Percentiles rank a stretch among this genome's conserved stretches.
These are phyloP conservation scores for Leucopsar rothschildi DNA, from an alignment of 2,113 vertebrate species.

Conservation along the genomic window DNA sequence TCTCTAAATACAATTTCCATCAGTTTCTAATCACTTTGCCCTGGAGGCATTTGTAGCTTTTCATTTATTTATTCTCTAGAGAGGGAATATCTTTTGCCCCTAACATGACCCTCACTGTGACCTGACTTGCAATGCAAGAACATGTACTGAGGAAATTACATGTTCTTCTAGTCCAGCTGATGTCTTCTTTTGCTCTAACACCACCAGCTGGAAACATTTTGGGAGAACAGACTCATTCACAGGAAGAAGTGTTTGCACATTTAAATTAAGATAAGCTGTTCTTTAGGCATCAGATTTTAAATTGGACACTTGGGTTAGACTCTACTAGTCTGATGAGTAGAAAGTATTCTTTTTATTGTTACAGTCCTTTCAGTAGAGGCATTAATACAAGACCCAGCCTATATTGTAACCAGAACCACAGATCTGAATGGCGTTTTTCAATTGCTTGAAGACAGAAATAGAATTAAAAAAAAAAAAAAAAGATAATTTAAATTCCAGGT, in stretches of 20 bases:
- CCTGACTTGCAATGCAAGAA: slow-evolving; percentile 43
- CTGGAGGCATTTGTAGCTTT: slow-evolving; percentile 24
- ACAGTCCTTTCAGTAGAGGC: background rate
- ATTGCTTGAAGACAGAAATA: background rate
- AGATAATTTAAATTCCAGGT: background rate
- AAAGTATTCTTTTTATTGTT: slow-evolving; percentile 22
- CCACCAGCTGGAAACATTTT: slow-evolving; percentile 56
- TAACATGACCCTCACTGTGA: slow-evolving; percentile 34
- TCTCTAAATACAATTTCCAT: slow-evolving; percentile 29
- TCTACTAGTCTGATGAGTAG: background rate
- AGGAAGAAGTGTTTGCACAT: slow-evolving; percentile 43
- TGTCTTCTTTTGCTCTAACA: slow-evolving; percentile 40
- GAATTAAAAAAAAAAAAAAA: background rate
- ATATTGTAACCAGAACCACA: background rate
- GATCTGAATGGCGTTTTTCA: background rate
- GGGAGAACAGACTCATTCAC: slow-evolving; percentile 25
- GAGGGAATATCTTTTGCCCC: slow-evolving; percentile 44
- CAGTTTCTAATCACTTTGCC: slow-evolving; percentile 38
- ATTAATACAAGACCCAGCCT: background rate
- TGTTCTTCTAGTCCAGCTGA: background rate
- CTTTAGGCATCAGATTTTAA: slow-evolving; percentile 29
- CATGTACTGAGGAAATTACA: background rate
- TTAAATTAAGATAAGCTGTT: slow-evolving; percentile 55
- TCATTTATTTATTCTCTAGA: slow-evolving; percentile 42
- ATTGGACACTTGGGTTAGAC: slow-evolving; percentile 18